phyloP scores from a whole-genome alignment of 2,888 invertebrate species.

The Petrolisthes cinctipes region DNA sequence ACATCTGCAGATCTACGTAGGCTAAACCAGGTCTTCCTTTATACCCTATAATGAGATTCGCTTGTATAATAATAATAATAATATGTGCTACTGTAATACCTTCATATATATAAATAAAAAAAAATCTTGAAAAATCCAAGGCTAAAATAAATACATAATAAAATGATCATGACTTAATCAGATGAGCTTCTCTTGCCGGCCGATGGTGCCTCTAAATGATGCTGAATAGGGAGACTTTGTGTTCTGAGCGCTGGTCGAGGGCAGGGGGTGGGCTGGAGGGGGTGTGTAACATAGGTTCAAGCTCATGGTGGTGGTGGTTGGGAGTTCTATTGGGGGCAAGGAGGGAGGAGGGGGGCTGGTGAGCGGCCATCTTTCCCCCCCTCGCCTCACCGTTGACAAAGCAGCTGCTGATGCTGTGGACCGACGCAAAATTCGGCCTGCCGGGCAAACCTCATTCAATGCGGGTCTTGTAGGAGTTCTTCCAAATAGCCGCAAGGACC shows the following conservation, averaged over 20 bases:
- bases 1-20: too few species aligned
- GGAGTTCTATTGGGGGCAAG: background rate
- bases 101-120: background rate
- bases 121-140: background rate
- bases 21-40: too few species aligned
- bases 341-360: slow-evolving; percentile 10
- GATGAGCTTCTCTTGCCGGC: background rate
- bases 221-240: slow-evolving; percentile 65
- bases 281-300: slow-evolving; percentile 58
- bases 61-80: too few species aligned
- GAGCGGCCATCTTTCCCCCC: slow-evolving; percentile 19
- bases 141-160: slow-evolving; percentile 20
- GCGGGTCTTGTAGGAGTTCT: slow-evolving; percentile 81
- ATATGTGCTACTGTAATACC: too few species aligned
- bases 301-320: slow-evolving; percentile 38
- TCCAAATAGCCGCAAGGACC: slow-evolving; percentile 95
- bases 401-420: slow-evolving; percentile 62
- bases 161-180: slow-evolving; percentile 19
- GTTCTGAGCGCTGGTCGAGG: slow-evolving; percentile 65
- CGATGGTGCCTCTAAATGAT: slow-evolving; percentile 47
- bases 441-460: slow-evolving; percentile 64
- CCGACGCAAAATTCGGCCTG: slow-evolving; percentile 55
- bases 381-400: slow-evolving; percentile 52
- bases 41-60: too few species aligned
- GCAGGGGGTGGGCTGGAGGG: slow-evolving; percentile 60